Evolutionary conservation across 1,140 invertebrate species (phyloP).

Genomic region (Samia ricini): DNA sequence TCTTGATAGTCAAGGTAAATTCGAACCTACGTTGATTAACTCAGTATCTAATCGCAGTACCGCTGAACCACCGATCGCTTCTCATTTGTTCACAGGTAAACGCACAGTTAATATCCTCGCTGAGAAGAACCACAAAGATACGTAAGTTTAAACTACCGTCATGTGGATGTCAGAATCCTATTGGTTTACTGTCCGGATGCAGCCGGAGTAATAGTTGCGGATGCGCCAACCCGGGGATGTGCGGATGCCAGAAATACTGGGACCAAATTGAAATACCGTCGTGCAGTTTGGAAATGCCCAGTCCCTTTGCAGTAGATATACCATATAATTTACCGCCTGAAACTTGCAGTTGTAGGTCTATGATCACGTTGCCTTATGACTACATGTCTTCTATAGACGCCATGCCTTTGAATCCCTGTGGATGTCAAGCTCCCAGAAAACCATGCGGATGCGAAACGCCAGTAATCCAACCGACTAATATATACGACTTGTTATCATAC

Average conservation of each 20-base stretch:
- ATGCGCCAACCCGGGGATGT: background rate
- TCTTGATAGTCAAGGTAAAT: too few relatives aligned
- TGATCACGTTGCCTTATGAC: background rate
- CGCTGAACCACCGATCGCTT: too few relatives aligned
- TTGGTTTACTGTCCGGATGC: constrained; percentile 1
- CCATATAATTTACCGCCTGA: constrained; percentile 13
- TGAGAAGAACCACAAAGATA: background rate
- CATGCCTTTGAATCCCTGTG: background rate
- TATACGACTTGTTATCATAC: background rate
- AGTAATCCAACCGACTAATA: background rate
- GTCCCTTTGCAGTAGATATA: background rate
- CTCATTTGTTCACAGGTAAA: constrained; percentile 8
- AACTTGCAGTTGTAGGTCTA: constrained; percentile 9
- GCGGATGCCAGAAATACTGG: constrained; percentile 6
- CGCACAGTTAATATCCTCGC: constrained; percentile 2
- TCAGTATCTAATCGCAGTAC: too few relatives aligned
- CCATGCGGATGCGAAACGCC: background rate
- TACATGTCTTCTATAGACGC: background rate
- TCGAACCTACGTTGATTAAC: too few relatives aligned
- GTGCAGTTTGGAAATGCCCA: constrained; percentile 1
- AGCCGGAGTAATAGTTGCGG: constrained; percentile 8
- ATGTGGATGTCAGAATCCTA: constrained; percentile 16
- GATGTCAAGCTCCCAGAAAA: background rate
- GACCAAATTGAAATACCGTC: constrained; percentile 10
- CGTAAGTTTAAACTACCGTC: background rate